Base-by-base conservation (phyloP, 2,797 vertebrate species). In the Manis pentadactyla region DNA sequence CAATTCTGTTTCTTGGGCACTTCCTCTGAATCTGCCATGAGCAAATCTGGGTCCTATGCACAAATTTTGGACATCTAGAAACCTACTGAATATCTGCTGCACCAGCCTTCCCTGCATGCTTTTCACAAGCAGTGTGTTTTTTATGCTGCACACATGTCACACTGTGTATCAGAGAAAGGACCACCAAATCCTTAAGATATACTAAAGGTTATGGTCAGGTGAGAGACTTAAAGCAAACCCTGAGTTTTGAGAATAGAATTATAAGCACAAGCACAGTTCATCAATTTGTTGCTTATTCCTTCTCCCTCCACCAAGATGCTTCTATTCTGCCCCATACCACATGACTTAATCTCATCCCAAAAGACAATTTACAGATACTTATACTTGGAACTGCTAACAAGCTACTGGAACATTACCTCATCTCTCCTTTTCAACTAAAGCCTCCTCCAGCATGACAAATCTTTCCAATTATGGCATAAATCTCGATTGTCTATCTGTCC, bases 401-500 rank as follows among this genome's bases (percentile, higher is more conserved):
- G 51, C 79, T 78, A 29, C 90, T 57, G 39, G 27, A 29, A 77
- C 71, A 19, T 82, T 87, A 53, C 27, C 10, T 90, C 42, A 9
- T 61, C 73, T 87, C 61, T 15, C 11, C 63, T 90, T 93, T 66
- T 46, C 77, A 14, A 74, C 46, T 31, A 63, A 73, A 90, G 64
- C 39, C 29, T 95, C 73, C 86, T 18, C 66, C 81, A 69, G 15
- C 18, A 59, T 79, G 61, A 93, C n/a, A 66, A 29, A 77, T 73
- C 79, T 92, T 93, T 71, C 92, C 73, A 92, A 53, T 90, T 81
- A 87, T 29, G 66, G 88, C 59, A 51, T n/a, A 84, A 87, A 57
- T 81, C 46, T 75, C 25, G 27, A 21, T n/a, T 64, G 63, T 57
- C 75, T 94, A 37, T 51, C 61, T 42, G 37, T 95, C 81, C 39